Evolutionary conservation across 2,888 invertebrate species (phyloP), one percentile per base, ranked within the genome.

Genomic region (Diaperis boleti): DNA sequence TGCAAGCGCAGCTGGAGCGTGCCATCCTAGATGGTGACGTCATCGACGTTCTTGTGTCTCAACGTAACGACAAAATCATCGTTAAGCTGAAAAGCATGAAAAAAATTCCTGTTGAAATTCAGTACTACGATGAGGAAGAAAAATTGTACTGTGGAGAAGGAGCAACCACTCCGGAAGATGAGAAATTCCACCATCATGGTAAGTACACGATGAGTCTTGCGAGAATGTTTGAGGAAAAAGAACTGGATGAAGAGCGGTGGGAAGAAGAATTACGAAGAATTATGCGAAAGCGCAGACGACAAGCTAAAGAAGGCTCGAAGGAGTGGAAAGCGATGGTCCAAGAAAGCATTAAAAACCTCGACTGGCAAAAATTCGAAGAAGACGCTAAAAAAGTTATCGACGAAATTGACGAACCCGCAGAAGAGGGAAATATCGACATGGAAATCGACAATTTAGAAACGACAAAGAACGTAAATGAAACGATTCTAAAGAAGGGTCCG

Each of bases 1-100:
- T 92, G 71, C 87, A 91, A 2, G 88, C 90, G 29, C 85, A 86
- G 62, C 84, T 92, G 75, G 92, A 92, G 78, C 87, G 88, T 7
- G 92, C 92, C 2, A 89, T 92, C 45, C 83, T 91, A 14, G 89
- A 91, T 71, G 92, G 92, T 54, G 91, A 92, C 70, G 88, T 92
- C 22, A 85, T 88, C 60, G 91, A 92, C 74, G 88, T 92, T 1
- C 87, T 92, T 86, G 82, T 92, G 11, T 91, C 91, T 2, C 89
- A 91, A 73, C 89, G 90, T 76, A 88, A 88, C 52, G 91, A 92
- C 76, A 90, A 89, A 64, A 88, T 92, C 66, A 81, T 92, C 13
- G 85, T 92, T 10, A 88, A 90, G 81, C 83, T 90, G 70, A 89
- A 88, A 76, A 88, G 90, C 72, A 91, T 90, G 11, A 88, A 88